Evolutionary conservation across 2,888 invertebrate species (phyloP).

Genomic region (Sesia bembeciformis): DNA sequence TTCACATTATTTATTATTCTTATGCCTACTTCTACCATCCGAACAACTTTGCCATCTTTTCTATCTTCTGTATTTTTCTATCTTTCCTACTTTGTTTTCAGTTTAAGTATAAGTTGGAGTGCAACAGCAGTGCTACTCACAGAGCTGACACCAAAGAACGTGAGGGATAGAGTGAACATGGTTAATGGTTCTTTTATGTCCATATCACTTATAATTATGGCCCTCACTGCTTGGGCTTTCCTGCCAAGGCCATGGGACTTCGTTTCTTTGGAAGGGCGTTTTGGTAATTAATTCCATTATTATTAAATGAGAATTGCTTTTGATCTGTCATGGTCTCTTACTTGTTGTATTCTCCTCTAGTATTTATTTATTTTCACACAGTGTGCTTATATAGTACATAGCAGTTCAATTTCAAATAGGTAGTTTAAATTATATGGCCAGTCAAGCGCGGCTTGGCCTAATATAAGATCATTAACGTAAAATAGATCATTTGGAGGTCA

Average conservation of each 20-base stretch:
- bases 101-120: slow-evolving; percentile 30
- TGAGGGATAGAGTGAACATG: slow-evolving; percentile 30
- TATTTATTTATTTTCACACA: too few relatives aligned
- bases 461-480: too few relatives aligned
- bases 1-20: too few relatives aligned
- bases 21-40: too few relatives aligned
- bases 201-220: slow-evolving; percentile 19
- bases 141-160: slow-evolving; percentile 27
- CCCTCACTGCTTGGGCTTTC: slow-evolving; percentile 32
- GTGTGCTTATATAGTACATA: too few relatives aligned
- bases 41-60: too few relatives aligned
- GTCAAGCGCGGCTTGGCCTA: too few relatives aligned
- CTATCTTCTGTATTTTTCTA: background rate
- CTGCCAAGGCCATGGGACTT: slow-evolving; percentile 22
- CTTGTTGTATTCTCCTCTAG: background rate
- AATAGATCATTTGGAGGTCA: too few relatives aligned
- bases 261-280: slow-evolving; percentile 23
- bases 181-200: slow-evolving; percentile 27
- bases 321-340: background rate
- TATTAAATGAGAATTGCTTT: too few relatives aligned
- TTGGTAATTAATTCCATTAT: slow-evolving; percentile 19
- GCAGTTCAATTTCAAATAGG: too few relatives aligned
- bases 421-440: too few relatives aligned
- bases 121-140: slow-evolving; percentile 30
- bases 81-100: slow-evolving; percentile 12